Percentiles rank a stretch among this genome's conserved stretches.
phyloP scores from a whole-genome alignment of 2,888 invertebrate species.

The Agriopis leucophaearia region DNA sequence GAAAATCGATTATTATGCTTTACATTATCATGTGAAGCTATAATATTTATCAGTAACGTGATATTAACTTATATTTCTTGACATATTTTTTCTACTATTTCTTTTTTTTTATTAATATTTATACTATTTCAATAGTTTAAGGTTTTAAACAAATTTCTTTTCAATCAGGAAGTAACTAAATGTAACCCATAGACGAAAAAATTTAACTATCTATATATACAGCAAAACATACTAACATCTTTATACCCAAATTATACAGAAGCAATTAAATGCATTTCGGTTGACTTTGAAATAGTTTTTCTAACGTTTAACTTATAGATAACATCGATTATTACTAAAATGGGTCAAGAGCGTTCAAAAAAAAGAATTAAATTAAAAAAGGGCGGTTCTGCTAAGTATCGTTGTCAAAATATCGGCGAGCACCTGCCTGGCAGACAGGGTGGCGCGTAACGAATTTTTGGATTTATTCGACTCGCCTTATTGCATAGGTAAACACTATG shows the following conservation, averaged over 20 bases:
- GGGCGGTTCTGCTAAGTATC: constrained; percentile 83
- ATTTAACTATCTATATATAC: background rate
- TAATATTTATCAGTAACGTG: too few species aligned
- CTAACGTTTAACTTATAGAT: constrained; percentile 65
- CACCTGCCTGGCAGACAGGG: constrained; percentile 80
- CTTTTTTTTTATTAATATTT: too few species aligned
- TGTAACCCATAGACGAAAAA: too few species aligned
- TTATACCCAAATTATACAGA: constrained; percentile 26
- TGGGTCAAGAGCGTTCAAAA: constrained; percentile 76
- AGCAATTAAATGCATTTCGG: constrained; percentile 38
- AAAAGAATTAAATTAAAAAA: constrained; percentile 75
- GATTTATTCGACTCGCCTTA: constrained; percentile 30
- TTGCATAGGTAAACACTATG: constrained; percentile 9
- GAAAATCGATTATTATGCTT: too few species aligned
- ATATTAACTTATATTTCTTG: too few species aligned
- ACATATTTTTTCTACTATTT: too few species aligned
- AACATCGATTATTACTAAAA: constrained; percentile 68
- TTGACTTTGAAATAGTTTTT: constrained; percentile 53
- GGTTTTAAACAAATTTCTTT: too few species aligned
- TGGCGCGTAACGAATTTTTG: constrained; percentile 75
- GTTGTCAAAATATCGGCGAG: constrained; percentile 83
- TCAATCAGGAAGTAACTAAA: too few species aligned
- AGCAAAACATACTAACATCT: constrained; percentile 13
- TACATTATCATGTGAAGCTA: too few species aligned
- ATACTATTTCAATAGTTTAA: too few species aligned